A percentile compares a stretch with the other conserved stretches of the same genome.
These are phyloP conservation scores for Gavia stellata DNA, from an alignment of 2,113 vertebrate species.

Conservation along the genomic window DNA sequence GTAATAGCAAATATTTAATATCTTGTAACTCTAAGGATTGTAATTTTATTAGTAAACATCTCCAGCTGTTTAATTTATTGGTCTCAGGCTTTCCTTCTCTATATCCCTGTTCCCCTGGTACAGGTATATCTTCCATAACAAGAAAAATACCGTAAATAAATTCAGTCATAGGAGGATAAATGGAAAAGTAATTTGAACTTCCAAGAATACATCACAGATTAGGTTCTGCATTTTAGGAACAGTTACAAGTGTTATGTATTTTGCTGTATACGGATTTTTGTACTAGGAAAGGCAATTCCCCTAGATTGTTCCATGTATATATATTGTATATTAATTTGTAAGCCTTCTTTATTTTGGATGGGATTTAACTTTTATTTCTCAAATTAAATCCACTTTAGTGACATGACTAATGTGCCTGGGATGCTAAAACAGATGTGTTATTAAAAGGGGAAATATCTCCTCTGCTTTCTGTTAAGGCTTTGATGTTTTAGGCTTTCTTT, in stretches of 20 bases:
- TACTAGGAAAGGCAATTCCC: neutral
- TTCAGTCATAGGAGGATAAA: neutral
- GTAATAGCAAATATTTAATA: neutral
- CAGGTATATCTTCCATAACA: neutral
- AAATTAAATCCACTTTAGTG: neutral
- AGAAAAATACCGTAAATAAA: neutral
- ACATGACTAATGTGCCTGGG: neutral
- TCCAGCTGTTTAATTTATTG: neutral
- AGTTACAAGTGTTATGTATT: neutral
- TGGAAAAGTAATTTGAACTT: neutral
- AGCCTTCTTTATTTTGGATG: neutral
- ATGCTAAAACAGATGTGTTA: neutral
- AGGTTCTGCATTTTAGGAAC: neutral
- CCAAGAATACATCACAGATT: neutral
- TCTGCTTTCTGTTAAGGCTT: neutral
- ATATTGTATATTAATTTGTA: neutral
- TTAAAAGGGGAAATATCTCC: neutral
- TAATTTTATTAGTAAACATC: neutral
- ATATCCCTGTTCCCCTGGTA: rapidly evolving
- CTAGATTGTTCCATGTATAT: neutral
- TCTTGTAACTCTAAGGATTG: neutral
- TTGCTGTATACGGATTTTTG: neutral
- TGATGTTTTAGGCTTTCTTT: neutral
- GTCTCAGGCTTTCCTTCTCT: neutral
- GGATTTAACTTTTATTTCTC: neutral